Base-by-base conservation (phyloP, 2,888 invertebrate species). In the Monochamus alternatus region DNA sequence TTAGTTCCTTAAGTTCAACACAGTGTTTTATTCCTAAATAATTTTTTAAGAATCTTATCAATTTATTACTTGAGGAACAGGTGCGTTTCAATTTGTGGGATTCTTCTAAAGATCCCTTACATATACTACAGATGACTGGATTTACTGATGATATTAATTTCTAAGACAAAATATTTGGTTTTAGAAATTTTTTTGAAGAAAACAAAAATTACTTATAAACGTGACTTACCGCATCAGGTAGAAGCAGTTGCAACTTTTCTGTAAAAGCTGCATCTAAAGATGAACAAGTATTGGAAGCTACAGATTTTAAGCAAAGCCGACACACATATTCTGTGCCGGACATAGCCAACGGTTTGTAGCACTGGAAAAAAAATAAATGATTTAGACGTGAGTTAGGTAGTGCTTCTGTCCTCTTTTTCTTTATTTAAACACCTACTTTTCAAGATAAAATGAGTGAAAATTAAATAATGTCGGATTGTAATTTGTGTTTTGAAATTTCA, bases 231-330 rank as follows among this genome's bases (percentile, higher is more conserved):
- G 47, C 5, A 47, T 51, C 64, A 7, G 64, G 47, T 47, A 47
- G 10, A 64, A 64, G 30, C 9, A 14, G 5, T 47, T 32, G 22
- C 5, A 64, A 30, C 12, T 64, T 64, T 30, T 64, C 47, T 30
- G n/a, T 64, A 2, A 47, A 32, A 64, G 47, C 22, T 14, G 31
- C 22, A 64, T 64, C 64, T 47, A 55, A 55, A 3, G 55, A 3
- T n/a, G 30, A 64, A 47, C 44, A 64, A 10, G 44, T 44, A 10
- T 44, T 43, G 38, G 62, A n/a, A 30, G 5, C 47, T 10, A 44
- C 64, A 47, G 10, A 9, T 47, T 64, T 64, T 5, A 64, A 47
- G 31, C 64, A 64, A 5, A 64, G 30, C 22, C 64, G 64, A 30
- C 64, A 64, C 10, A 51, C 47, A 22, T 64, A 30, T 3, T 64